Percentiles rank a stretch among this genome's conserved stretches.
Conservation (phyloP, 2,888 invertebrate species). For the Euclidia mi region DNA sequence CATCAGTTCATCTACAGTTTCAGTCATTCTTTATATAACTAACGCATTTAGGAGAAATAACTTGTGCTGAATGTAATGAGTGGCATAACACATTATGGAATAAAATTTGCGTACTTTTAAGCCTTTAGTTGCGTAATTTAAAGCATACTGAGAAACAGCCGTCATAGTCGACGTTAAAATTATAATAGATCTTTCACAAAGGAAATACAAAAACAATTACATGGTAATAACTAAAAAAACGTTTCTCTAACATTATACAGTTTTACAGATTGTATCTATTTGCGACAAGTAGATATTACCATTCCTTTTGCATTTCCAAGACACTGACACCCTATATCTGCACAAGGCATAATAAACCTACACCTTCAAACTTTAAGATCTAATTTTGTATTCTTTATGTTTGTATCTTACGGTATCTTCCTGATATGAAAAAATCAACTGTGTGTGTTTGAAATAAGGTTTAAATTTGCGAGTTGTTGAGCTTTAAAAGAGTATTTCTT, state of each 20-base stretch:
- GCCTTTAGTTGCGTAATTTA: too few relatives aligned
- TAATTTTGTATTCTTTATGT: constrained; percentile 13
- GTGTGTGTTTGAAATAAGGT: constrained; percentile 17
- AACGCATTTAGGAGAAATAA: too few relatives aligned
- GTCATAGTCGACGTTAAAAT: too few relatives aligned
- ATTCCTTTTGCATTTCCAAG: constrained; percentile 49
- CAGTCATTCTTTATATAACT: too few relatives aligned
- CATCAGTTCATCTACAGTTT: too few relatives aligned
- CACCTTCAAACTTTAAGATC: rapidly evolving
- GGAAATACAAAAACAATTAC: too few relatives aligned
- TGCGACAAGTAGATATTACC: constrained; percentile 48
- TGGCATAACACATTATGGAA: too few relatives aligned
- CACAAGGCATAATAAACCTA: constrained; percentile 15
- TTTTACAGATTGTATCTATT: constrained; percentile 50
- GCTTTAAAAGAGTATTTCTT: constrained; percentile 43
- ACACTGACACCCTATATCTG: constrained; percentile 32
- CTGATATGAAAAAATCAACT: constrained; percentile 18
- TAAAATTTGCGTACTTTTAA: too few relatives aligned
- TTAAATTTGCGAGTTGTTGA: constrained; percentile 15
- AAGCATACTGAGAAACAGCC: too few relatives aligned
- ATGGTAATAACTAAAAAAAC: constrained; percentile 3
- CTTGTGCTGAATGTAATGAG: too few relatives aligned
- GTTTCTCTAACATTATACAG: constrained; percentile 22
- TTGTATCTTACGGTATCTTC: constrained; percentile 3
- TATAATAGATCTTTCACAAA: too few relatives aligned